Evolutionary conservation across 2,888 invertebrate species (phyloP).

Genomic region (Scrobipalpa atriplicella): DNA sequence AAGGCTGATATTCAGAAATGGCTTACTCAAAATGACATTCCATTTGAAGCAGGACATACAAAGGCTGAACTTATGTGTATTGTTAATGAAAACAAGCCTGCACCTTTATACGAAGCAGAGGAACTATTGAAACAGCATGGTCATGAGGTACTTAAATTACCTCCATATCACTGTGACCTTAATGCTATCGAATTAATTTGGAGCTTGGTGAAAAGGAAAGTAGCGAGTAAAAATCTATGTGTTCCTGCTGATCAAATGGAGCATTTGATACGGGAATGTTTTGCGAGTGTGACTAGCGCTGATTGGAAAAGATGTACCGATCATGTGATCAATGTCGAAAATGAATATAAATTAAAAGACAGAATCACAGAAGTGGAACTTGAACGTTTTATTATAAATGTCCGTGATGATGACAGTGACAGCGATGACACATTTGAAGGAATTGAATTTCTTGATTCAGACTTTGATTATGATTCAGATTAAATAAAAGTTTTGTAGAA

Average conservation of each 20-base stretch:
- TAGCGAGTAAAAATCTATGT: constrained; percentile 35
- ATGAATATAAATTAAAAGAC: no score
- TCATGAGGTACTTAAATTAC: constrained; percentile 36
- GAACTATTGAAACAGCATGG: constrained; percentile 35
- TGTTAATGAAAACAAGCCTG: no score
- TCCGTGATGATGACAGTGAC: no score
- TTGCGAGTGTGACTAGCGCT: neutral
- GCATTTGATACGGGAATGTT: constrained; percentile 2
- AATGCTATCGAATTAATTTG: constrained; percentile 30
- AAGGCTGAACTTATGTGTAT: constrained; percentile 37
- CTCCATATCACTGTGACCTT: constrained; percentile 36
- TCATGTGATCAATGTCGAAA: constrained; percentile 14
- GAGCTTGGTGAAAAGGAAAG: constrained; percentile 36
- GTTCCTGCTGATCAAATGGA: constrained; percentile 13
- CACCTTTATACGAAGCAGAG: constrained; percentile 29
- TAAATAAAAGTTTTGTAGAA: neutral
- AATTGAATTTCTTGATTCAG: no score
- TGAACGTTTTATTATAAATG: no score
- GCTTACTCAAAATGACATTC: constrained; percentile 32
- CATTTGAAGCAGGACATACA: constrained; percentile 35
- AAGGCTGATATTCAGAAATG: constrained; percentile 20
- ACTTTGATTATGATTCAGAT: no score
- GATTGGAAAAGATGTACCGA: constrained; percentile 22
- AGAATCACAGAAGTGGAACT: no score
- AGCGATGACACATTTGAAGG: neutral